Conservation (phyloP, 1,140 invertebrate genomes). For the Drosophila persimilis region DNA sequence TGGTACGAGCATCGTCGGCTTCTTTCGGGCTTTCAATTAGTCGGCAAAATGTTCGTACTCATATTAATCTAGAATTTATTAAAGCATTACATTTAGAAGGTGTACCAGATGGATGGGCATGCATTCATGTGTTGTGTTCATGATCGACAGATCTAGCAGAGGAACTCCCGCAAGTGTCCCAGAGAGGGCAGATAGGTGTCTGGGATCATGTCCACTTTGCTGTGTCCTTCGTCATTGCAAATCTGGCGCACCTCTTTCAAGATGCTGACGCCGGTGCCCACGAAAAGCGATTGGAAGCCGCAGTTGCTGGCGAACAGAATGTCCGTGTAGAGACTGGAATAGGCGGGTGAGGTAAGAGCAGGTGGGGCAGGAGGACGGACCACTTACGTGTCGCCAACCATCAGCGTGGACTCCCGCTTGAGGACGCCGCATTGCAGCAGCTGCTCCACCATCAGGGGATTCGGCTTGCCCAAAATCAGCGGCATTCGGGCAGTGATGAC, state of each 20-base stretch:
- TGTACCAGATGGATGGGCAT: too few relatives aligned
- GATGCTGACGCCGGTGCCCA: slow-evolving; percentile 49
- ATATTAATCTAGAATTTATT: too few relatives aligned
- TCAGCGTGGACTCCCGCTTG: slow-evolving; percentile 57
- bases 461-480: slow-evolving; percentile 61
- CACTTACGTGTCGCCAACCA: slow-evolving; percentile 68
- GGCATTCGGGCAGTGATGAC: slow-evolving; percentile 33
- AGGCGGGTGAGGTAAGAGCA: too few relatives aligned
- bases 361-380: not conserved
- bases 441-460: slow-evolving; percentile 49
- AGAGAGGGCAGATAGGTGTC: slow-evolving; percentile 58
- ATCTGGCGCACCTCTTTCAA: slow-evolving; percentile 38
- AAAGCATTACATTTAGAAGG: too few relatives aligned
- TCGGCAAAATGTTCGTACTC: too few relatives aligned
- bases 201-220: slow-evolving; percentile 35
- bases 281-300: slow-evolving; percentile 60
- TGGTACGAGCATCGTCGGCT: too few relatives aligned
- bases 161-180: slow-evolving; percentile 40
- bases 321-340: slow-evolving; percentile 46
- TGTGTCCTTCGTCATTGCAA: slow-evolving; percentile 21
- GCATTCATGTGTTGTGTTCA: too few relatives aligned
- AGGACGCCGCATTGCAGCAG: slow-evolving; percentile 8
- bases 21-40: too few relatives aligned
- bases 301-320: slow-evolving; percentile 55
- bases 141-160: slow-evolving; percentile 12